Percentiles rank a stretch among this genome's conserved stretches.
Conservation (phyloP, 2,113 vertebrate species). For the Mixornis gularis region DNA sequence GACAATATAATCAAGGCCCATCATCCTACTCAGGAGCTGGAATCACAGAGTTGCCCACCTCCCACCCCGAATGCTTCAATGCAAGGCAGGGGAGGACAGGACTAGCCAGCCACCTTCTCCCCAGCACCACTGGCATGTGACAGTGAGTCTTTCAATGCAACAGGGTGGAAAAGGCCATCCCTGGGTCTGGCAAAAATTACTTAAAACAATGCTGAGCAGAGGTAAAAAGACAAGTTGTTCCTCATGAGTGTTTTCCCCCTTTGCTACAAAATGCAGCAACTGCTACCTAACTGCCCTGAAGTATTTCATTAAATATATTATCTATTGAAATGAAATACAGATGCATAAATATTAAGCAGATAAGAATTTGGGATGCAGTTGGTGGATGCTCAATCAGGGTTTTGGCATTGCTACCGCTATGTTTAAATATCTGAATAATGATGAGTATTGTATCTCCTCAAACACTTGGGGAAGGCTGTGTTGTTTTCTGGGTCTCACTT, state of each 20-base stretch:
- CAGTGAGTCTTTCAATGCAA: not conserved
- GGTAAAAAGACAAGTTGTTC: not conserved
- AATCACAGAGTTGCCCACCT: not conserved
- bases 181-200: not conserved
- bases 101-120: not conserved
- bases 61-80: fast-evolving
- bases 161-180: not conserved
- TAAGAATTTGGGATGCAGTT: not conserved
- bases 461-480: not conserved
- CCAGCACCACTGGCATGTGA: too few relatives aligned
- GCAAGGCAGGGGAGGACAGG: not conserved
- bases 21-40: not conserved
- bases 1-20: not conserved
- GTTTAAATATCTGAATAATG: not conserved
- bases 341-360: not conserved
- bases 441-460: not conserved
- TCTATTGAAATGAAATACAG: not conserved
- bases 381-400: not conserved
- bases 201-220: not conserved
- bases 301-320: not conserved
- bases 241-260: not conserved
- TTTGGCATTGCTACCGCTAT: not conserved
- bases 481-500: not conserved
- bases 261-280: not conserved
- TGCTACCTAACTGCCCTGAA: not conserved